Conservation (phyloP, 2,888 invertebrate genomes). For the Volucella inanis region DNA sequence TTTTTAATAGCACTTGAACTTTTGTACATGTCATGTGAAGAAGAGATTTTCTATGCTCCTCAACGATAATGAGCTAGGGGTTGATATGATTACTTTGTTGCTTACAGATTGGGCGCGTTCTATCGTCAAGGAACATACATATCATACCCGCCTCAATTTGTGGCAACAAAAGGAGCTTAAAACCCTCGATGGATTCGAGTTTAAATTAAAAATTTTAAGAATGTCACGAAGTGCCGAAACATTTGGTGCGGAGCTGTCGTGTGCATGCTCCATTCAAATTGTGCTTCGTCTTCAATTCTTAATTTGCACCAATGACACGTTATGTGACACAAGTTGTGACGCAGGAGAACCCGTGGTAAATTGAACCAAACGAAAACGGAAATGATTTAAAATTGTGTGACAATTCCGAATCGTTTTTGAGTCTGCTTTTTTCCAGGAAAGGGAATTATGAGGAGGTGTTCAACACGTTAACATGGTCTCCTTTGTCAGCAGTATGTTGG, state of each 20-base stretch:
- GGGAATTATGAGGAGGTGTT: constrained; percentile 48
- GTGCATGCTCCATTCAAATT: constrained; percentile 27
- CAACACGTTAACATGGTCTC: constrained; percentile 57
- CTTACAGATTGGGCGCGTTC: constrained; percentile 55
- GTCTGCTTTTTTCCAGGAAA: neutral
- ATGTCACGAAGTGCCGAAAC: constrained; percentile 13
- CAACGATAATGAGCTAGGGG: constrained; percentile 11
- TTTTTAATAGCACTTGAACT: constrained; percentile 74
- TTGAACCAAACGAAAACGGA: constrained; percentile 46
- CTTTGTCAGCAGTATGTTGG: constrained; percentile 53
- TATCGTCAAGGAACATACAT: constrained; percentile 46
- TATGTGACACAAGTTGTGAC: constrained; percentile 63
- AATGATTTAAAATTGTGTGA: constrained; percentile 70
- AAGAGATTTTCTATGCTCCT: constrained; percentile 41
- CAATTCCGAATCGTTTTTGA: constrained; percentile 46
- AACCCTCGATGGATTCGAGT: neutral
- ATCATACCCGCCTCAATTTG: neutral
- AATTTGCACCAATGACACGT: constrained; percentile 64
- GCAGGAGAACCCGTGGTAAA: neutral
- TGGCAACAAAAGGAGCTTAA: constrained; percentile 27
- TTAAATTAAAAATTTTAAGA: constrained; percentile 31
- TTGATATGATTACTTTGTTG: constrained; percentile 56
- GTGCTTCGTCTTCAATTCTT: constrained; percentile 47
- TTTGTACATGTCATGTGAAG: constrained; percentile 72
- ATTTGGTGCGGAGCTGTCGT: constrained; percentile 11